Percentiles rank a stretch among this genome's conserved stretches.
Conservation (phyloP, 2,113 vertebrate genomes). For the Oophaga pumilio region DNA sequence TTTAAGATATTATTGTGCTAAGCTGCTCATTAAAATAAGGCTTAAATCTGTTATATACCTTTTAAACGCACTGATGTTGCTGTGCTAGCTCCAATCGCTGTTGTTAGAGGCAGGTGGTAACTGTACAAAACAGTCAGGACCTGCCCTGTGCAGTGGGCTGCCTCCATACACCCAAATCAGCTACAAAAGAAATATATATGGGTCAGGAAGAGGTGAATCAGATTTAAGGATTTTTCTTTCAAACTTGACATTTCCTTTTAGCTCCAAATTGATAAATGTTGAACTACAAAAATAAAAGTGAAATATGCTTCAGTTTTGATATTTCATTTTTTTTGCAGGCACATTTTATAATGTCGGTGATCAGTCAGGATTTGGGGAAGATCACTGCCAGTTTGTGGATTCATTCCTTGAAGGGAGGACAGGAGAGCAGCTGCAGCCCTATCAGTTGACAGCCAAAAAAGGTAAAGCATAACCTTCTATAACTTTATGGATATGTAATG, state of each 20-base stretch:
- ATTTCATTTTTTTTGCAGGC: conserved; percentile 63
- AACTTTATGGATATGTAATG: not conserved
- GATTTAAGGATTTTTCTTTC: no score
- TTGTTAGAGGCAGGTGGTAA: no score
- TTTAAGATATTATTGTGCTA: no score
- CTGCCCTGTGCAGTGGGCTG: no score
- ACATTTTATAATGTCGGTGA: conserved; percentile 97
- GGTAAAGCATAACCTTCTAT: conserved; percentile 70
- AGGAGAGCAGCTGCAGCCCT: conserved; percentile 77
- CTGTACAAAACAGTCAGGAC: no score
- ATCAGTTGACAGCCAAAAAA: conserved; percentile 81
- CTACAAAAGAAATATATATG: no score
- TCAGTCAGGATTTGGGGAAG: conserved; percentile 91
- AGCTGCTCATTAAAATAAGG: no score
- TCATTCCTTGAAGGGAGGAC: conserved; percentile 94
- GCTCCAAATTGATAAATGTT: not conserved
- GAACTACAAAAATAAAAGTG: not conserved
- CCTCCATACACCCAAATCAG: no score
- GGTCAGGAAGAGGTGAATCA: no score
- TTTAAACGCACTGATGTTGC: no score
- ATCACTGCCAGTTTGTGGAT: conserved; percentile 98
- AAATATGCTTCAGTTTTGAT: not conserved
- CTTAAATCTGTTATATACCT: no score
- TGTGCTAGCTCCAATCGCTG: no score
- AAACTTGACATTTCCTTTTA: not conserved